Percentiles rank a stretch among this genome's conserved stretches.
phyloP scores from a whole-genome alignment of 2,113 vertebrate genomes.

The Nyctibius bracteatus region DNA sequence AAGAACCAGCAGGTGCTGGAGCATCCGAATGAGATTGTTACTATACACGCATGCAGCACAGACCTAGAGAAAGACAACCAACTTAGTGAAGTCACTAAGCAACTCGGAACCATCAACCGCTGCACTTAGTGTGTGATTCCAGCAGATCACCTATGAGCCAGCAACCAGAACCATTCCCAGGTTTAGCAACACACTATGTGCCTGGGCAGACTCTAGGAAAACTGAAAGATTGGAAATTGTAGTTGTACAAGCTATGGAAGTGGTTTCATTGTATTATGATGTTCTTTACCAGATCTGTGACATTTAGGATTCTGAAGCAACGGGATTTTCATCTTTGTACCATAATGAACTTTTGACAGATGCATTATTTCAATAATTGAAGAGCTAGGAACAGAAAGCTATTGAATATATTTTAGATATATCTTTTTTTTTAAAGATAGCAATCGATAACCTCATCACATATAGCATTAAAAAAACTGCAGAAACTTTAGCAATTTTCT shows the following conservation, averaged over 20 bases:
- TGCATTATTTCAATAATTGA: neutral
- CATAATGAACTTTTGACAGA: neutral
- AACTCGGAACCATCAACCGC: neutral
- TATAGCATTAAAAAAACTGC: neutral
- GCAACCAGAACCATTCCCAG: neutral
- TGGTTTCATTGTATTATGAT: fast-evolving
- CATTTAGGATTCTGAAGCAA: neutral
- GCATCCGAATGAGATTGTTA: fast-evolving
- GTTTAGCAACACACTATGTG: fast-evolving
- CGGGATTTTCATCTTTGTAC: neutral
- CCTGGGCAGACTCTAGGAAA: neutral
- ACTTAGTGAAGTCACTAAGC: neutral
- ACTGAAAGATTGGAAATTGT: neutral
- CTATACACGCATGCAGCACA: fast-evolving
- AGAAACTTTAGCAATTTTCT: neutral
- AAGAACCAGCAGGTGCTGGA: neutral
- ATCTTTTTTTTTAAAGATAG: neutral
- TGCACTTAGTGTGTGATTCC: neutral
- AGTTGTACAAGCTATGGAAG: neutral
- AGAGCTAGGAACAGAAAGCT: neutral
- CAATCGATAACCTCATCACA: neutral
- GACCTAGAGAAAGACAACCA: neutral
- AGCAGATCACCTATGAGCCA: fast-evolving
- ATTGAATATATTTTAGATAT: neutral
- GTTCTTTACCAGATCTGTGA: neutral